Conservation (phyloP, 2,888 invertebrate genomes). For the Eristalinus aeneus region DNA sequence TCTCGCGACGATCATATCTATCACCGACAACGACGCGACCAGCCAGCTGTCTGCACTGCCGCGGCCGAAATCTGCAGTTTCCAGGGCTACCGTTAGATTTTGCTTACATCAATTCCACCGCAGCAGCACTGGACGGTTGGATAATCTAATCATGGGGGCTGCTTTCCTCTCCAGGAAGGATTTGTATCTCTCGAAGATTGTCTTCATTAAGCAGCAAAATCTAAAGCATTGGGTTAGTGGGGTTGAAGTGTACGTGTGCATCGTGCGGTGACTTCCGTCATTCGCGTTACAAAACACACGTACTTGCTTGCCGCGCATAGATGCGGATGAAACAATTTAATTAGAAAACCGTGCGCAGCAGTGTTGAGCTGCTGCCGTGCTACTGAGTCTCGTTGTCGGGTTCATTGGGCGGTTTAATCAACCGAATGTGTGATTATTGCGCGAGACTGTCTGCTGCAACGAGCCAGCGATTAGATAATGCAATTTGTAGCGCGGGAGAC, state of each 20-base stretch:
- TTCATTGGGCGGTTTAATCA: slow-evolving; percentile 62
- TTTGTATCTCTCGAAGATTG: slow-evolving; percentile 10
- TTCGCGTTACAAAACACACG: slow-evolving; percentile 41
- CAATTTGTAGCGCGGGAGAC: not conserved
- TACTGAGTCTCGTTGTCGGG: slow-evolving; percentile 20
- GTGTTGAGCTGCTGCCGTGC: slow-evolving; percentile 19
- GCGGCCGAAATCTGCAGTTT: slow-evolving; percentile 22
- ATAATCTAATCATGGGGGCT: slow-evolving; percentile 37
- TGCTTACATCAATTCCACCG: slow-evolving; percentile 47
- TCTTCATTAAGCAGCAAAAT: slow-evolving; percentile 22
- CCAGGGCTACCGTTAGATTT: slow-evolving; percentile 47
- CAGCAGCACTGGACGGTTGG: slow-evolving; percentile 28
- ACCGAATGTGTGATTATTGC: slow-evolving; percentile 46
- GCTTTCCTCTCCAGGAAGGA: slow-evolving; percentile 60
- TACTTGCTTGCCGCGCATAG: not conserved
- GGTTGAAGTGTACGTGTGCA: not conserved
- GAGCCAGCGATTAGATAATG: slow-evolving; percentile 6
- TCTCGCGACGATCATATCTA: slow-evolving; percentile 49
- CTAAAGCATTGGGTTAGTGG: slow-evolving; percentile 68
- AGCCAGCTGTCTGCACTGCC: slow-evolving; percentile 35
- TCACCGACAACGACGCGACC: slow-evolving; percentile 23
- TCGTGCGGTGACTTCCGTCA: slow-evolving; percentile 48
- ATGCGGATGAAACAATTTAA: slow-evolving; percentile 45
- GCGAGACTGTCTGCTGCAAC: slow-evolving; percentile 22
- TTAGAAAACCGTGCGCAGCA: slow-evolving; percentile 13